A percentile compares a stretch with the other conserved stretches of the same genome.
phyloP scores from a whole-genome alignment of 2,113 vertebrate genomes.

The Beaufortia kweichowensis region DNA sequence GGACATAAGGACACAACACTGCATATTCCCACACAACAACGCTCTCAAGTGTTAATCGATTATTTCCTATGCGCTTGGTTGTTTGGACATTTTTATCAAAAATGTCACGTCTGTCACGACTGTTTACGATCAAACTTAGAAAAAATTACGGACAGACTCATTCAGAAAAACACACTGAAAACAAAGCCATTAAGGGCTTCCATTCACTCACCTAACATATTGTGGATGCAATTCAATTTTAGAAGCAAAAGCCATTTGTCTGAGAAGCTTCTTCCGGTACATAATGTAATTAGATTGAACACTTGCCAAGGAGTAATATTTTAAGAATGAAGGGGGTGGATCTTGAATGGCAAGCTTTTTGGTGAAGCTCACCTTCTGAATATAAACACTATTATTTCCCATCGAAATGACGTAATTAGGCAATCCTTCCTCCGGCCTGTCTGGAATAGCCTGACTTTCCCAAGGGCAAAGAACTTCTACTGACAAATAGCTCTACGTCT shows the following conservation, averaged over 20 bases:
- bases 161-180: conserved; percentile 51
- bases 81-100: conserved; percentile 18
- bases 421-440: conserved; percentile 19
- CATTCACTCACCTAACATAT: conserved; percentile 55
- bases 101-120: conserved; percentile 25
- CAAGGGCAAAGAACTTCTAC: conserved; percentile 48
- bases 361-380: conserved; percentile 36
- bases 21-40: neutral
- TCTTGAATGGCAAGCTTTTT: conserved; percentile 38
- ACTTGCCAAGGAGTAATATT: conserved; percentile 60
- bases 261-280: conserved; percentile 56
- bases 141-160: conserved; percentile 4
- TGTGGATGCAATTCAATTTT: conserved; percentile 51
- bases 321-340: conserved; percentile 37
- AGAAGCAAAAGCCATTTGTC: conserved; percentile 60
- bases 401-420: conserved; percentile 39
- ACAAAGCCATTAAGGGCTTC: conserved; percentile 32
- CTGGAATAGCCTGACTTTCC: conserved; percentile 45
- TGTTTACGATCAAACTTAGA: conserved; percentile 5
- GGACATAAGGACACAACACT: neutral
- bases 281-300: conserved; percentile 67
- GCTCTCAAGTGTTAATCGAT: neutral
- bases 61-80: neutral
- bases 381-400: conserved; percentile 36
- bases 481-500: neutral